Base-by-base conservation (phyloP, 1,140 invertebrate species). In the Wasmannia auropunctata region DNA sequence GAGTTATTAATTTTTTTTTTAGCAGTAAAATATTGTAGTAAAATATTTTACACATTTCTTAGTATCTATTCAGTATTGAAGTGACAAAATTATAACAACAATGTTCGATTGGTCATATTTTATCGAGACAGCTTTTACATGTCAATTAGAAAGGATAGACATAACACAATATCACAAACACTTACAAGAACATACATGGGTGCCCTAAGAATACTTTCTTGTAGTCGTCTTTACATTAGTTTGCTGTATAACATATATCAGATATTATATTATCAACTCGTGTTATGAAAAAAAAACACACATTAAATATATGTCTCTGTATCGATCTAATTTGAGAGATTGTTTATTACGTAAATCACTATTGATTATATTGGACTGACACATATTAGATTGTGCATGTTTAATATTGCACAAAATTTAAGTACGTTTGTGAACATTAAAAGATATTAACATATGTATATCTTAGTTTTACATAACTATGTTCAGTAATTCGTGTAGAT, bases 181-280 rank as follows among this genome's bases (percentile, higher is more conserved):
- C 94, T 94, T 94, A 94, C 94, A 94, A 94, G 92, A 91, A 93
- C 93, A 94, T 93, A 94, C 92, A 93, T 69, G 91, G 63, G 80
- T 93, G 91, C 92, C 92, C 90, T 94, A 93, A 92, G 90, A 85
- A 92, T 94, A 92, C 88, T 94, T 93, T 92, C 87, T 94, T 91
- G 92, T 90, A 92, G 90, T 87, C 93, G 89, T 86, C 91, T 91
- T 94, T 94, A 94, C 93, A 94, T 94, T 93, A 94, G 94, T 93
- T 94, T 94, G 94, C 93, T 94, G 93, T 91, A 93, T 92, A 93
- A 94, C 93, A 94, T 92, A 93, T 85, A 85, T 51, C 16, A 77
- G 11, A 63, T 65, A 40, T 85, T 76, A 77, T 22, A 85, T 85
- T 85, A 85, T 76, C 34, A 37, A 70, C 28, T 80, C 16, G 31